Base-by-base conservation (phyloP, 1,140 invertebrate species). In the Drosophila kurseongensis region DNA sequence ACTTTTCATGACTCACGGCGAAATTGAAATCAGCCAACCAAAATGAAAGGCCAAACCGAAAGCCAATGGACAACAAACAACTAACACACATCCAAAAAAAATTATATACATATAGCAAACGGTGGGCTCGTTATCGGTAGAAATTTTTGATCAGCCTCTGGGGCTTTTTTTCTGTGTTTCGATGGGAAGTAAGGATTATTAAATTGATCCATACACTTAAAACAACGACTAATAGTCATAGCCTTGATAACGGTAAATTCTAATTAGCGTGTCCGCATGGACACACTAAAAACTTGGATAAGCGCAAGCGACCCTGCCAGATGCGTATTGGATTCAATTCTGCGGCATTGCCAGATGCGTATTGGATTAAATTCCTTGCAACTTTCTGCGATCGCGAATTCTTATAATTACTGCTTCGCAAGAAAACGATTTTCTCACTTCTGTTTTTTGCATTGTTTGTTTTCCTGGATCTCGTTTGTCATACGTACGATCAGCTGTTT, bases 1-100 rank as follows among this genome's bases (percentile, higher is more conserved):
- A 58, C 29, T 79, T 79, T 51, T 36, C 67, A 71, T 81, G 68
- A 71, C 41, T 83, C 76, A 89, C 32, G 47, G 16, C 65, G 47
- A 81, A 86, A 60, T 60, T 67, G 56, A 76, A 88, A 79, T 76
- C 83, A 76, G 55, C 79, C 78, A 88, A 88, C 83, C 83, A 88
- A 86, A 86, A 76, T 85, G 62, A 68, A 69, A 80, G 72, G 47
- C 61, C 58, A 78, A 50, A 57, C 50, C 48, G 56, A 54, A 65
- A 51, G 59, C 47, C 61, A 76, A 75, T 65, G 62, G 62, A 62
- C 62, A 66, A 61, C 45, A 66, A 50, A 67, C 45, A 65, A 75
- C 42, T 58, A 41, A 35, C 45, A 41, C 52, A 55, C 40, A 41
- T 58, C 16, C 12, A 61, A 60, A 27, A 41, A 13, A 68, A 47